These are phyloP conservation scores for Crenichthys baileyi DNA, from an alignment of 2,797 vertebrate species.

Conservation along the genomic window DNA sequence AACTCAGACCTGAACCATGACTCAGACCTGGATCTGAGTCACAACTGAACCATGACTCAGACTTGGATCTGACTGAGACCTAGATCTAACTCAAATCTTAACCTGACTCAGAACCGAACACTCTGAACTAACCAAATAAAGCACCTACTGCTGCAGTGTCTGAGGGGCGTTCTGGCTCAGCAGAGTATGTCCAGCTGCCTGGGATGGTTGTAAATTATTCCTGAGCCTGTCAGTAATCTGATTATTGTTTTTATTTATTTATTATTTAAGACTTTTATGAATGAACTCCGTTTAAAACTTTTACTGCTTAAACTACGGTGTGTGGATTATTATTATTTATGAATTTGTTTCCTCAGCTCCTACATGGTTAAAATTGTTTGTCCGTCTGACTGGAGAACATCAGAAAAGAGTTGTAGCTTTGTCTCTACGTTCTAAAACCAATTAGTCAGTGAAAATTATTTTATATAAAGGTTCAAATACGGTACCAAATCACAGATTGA, in stretches of 20 bases:
- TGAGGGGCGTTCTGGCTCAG: neutral
- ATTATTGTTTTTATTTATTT: neutral
- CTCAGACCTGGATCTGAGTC: too few relatives aligned
- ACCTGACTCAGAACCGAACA: neutral
- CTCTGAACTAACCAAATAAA: constrained; percentile 1
- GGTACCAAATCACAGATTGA: neutral
- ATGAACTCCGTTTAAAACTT: neutral
- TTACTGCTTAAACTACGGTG: neutral
- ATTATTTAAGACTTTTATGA: neutral
- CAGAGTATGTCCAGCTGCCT: neutral
- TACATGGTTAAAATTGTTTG: neutral
- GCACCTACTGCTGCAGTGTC: neutral
- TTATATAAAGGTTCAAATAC: neutral
- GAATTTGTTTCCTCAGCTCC: neutral
- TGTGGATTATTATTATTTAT: neutral
- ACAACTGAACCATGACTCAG: neutral
- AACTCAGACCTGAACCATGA: neutral
- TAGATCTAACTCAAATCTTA: neutral
- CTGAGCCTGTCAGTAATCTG: neutral
- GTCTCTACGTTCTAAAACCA: neutral
- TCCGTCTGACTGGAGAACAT: neutral
- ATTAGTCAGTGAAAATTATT: neutral
- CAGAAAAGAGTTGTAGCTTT: constrained; percentile 1
- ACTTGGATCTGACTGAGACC: neutral
- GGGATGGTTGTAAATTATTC: neutral